These are phyloP conservation scores for Enhydra lutris DNA, from an alignment of 2,113 vertebrate species.

Conservation along the genomic window DNA sequence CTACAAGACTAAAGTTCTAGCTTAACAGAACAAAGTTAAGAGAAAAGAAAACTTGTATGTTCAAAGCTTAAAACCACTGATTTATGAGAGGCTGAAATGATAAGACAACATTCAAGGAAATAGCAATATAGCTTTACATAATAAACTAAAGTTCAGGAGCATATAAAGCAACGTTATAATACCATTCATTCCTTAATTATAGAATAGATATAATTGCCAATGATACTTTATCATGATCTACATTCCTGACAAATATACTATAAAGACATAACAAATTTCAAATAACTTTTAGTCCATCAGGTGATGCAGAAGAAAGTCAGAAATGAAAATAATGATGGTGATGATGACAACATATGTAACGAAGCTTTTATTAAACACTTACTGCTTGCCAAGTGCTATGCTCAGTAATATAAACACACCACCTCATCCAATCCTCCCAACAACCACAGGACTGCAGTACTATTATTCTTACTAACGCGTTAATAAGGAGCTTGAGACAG, in stretches of 20 bases:
- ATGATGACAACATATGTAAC: neutral
- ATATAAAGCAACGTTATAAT: neutral
- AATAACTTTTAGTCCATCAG: neutral
- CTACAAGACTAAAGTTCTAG: neutral
- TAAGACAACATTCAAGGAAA: neutral
- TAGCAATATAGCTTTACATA: neutral
- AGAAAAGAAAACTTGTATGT: neutral
- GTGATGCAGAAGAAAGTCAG: neutral
- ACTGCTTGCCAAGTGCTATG: neutral
- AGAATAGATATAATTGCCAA: neutral
- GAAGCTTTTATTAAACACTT: neutral
- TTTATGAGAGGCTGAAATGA: neutral
- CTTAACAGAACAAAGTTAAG: neutral
- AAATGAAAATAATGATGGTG: neutral
- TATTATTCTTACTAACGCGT: neutral
- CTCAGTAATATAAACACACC: neutral
- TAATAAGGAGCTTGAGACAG: fast-evolving
- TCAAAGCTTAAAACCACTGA: neutral
- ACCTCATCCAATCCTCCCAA: neutral
- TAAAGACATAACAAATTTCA: neutral
- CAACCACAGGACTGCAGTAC: fast-evolving
- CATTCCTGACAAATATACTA: neutral
- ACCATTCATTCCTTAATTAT: neutral
- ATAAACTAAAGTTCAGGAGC: neutral
- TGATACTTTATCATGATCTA: neutral